These are phyloP conservation scores for Brachypalpus laphriformis DNA, from an alignment of 2,888 invertebrate species.

Conservation along the genomic window DNA sequence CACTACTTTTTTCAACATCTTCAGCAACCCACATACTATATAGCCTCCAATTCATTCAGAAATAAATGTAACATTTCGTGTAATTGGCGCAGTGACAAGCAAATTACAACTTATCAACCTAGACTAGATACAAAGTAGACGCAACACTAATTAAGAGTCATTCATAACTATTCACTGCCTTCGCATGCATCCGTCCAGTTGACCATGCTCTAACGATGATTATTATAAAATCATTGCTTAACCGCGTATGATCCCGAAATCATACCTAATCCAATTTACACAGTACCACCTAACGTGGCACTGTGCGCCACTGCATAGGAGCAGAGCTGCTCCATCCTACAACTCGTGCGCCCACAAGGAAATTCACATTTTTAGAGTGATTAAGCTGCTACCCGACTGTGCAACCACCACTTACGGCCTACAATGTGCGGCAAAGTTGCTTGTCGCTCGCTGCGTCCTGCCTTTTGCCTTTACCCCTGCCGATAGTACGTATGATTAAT, in stretches of 20 bases:
- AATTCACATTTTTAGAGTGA: conserved; percentile 50
- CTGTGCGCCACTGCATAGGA: conserved; percentile 2
- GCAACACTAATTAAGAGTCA: conserved; percentile 52
- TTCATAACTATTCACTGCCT: conserved; percentile 42
- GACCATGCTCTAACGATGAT: conserved; percentile 19
- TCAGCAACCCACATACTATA: neutral
- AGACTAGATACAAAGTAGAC: conserved; percentile 51
- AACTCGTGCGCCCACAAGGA: conserved; percentile 51
- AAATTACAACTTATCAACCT: conserved; percentile 59
- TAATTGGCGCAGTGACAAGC: conserved; percentile 49
- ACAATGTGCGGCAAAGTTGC: conserved; percentile 40
- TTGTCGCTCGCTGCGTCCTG: too few species aligned
- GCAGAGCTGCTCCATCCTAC: conserved; percentile 50
- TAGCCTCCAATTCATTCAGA: conserved; percentile 4
- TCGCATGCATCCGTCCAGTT: conserved; percentile 6
- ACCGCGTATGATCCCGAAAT: conserved; percentile 50
- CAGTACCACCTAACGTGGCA: conserved; percentile 49
- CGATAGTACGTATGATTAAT: conserved; percentile 54
- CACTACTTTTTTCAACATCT: neutral
- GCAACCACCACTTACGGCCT: conserved; percentile 64
- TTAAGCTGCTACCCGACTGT: conserved; percentile 70
- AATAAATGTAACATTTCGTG: conserved; percentile 14
- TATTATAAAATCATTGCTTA: conserved; percentile 64
- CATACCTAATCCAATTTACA: conserved; percentile 69
- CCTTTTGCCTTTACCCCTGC: conserved; percentile 8